These are phyloP conservation scores for Anodontia alba DNA, from an alignment of 2,888 invertebrate genomes.

Conservation along the genomic window DNA sequence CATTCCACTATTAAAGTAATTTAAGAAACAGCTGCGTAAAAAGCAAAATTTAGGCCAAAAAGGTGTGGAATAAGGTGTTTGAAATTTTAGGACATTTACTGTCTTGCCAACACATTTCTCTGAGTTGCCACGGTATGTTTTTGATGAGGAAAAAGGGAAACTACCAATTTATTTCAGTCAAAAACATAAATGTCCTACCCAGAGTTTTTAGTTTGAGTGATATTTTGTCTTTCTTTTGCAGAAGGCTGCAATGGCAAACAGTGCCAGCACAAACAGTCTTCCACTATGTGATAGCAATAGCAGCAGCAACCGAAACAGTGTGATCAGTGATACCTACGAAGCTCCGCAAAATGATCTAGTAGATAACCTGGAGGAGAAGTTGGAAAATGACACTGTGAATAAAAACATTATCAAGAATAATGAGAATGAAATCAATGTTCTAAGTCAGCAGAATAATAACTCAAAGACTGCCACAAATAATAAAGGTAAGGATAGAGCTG, in stretches of 20 bases:
- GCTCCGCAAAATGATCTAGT: conserved; percentile 16
- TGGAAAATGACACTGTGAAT: conserved; percentile 38
- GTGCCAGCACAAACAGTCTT: conserved; percentile 68
- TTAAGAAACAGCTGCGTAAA: too few species aligned
- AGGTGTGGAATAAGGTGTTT: too few species aligned
- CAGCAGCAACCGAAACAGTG: conserved; percentile 56
- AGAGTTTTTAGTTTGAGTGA: too few species aligned
- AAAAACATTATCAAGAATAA: conserved; percentile 58
- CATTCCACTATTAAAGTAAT: too few species aligned
- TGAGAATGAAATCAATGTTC: conserved; percentile 59
- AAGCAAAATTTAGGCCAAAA: too few species aligned
- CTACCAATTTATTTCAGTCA: too few species aligned
- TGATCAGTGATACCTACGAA: conserved; percentile 37
- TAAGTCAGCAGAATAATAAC: conserved; percentile 62
- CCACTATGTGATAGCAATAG: conserved; percentile 61
- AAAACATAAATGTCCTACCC: too few species aligned
- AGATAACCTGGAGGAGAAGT: conserved; percentile 10
- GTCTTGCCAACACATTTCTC: too few species aligned
- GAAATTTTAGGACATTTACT: too few species aligned
- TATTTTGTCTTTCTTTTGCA: conserved; percentile 2
- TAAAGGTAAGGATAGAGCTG: conserved; percentile 56
- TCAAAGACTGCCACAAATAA: conserved; percentile 54
- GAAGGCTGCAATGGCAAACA: conserved; percentile 56
- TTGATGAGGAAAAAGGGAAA: too few species aligned
- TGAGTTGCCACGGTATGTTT: too few species aligned